Conservation (phyloP, 2,797 vertebrate species). For the Acropternis orthonyx region DNA sequence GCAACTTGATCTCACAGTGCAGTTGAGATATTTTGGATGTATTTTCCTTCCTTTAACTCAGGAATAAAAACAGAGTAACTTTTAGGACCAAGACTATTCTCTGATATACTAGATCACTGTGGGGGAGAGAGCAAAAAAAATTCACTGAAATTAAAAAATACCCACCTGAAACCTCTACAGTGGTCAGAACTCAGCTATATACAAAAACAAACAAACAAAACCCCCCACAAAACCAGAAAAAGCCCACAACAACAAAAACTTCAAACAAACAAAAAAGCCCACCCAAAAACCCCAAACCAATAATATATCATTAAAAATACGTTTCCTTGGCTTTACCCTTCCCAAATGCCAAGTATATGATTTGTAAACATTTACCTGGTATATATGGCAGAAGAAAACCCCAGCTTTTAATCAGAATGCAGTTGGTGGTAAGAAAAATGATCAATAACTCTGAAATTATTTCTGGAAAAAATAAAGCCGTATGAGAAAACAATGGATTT, state of each 20-base stretch:
- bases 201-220: not conserved
- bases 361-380: not conserved
- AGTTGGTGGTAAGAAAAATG: not conserved
- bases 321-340: not conserved
- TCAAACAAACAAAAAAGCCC: not conserved
- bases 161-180: not conserved
- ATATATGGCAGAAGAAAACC: not conserved
- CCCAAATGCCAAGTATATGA: not conserved
- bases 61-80: not conserved
- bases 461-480: not conserved
- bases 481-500: not conserved
- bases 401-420: not conserved
- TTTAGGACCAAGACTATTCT: not conserved
- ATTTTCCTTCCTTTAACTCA: not conserved
- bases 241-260: not conserved
- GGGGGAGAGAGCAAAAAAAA: not conserved
- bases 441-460: not conserved
- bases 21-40: not conserved
- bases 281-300: too few species aligned
- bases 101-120: not conserved
- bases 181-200: not conserved
- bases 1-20: not conserved
- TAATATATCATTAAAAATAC: not conserved
- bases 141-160: not conserved
- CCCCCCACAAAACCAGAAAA: not conserved